Percentiles rank a stretch among this genome's conserved stretches.
phyloP scores from a whole-genome alignment of 2,113 vertebrate species.

The Stigmatopora nigra region DNA sequence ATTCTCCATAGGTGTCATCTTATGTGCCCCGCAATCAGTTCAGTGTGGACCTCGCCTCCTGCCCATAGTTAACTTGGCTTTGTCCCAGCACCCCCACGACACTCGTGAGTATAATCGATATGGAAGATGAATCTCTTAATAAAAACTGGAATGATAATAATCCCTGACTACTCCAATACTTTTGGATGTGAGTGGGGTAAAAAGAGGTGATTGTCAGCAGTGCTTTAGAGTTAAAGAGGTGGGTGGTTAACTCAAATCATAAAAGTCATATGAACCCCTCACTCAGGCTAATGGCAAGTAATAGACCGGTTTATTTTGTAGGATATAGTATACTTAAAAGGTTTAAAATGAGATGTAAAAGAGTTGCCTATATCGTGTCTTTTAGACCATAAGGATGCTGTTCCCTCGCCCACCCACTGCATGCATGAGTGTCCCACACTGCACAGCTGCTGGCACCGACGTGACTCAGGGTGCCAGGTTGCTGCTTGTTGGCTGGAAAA shows the following conservation, averaged over 20 bases:
- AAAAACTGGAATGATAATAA: neutral
- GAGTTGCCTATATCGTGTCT: conserved; percentile 36
- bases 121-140: neutral
- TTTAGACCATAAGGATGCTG: conserved; percentile 24
- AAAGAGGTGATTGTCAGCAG: conserved; percentile 17
- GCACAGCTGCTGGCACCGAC: conserved; percentile 56
- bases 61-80: too few species aligned
- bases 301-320: conserved; percentile 51
- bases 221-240: conserved; percentile 13
- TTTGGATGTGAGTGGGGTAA: neutral
- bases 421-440: conserved; percentile 44
- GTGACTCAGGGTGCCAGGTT: conserved; percentile 51
- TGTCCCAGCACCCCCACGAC: too few species aligned
- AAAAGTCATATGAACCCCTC: conserved; percentile 30
- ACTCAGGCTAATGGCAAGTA: conserved; percentile 45
- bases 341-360: conserved; percentile 33
- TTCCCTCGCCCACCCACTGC: conserved; percentile 14
- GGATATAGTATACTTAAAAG: conserved; percentile 14
- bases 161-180: neutral
- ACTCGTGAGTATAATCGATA: too few species aligned
- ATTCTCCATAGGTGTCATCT: too few species aligned
- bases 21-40: too few species aligned
- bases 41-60: too few species aligned
- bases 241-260: conserved; percentile 34
- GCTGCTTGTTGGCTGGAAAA: conserved; percentile 35